phyloP scores from a whole-genome alignment of 2,888 invertebrate genomes.

The Acanthococcus lagerstroemiae region DNA sequence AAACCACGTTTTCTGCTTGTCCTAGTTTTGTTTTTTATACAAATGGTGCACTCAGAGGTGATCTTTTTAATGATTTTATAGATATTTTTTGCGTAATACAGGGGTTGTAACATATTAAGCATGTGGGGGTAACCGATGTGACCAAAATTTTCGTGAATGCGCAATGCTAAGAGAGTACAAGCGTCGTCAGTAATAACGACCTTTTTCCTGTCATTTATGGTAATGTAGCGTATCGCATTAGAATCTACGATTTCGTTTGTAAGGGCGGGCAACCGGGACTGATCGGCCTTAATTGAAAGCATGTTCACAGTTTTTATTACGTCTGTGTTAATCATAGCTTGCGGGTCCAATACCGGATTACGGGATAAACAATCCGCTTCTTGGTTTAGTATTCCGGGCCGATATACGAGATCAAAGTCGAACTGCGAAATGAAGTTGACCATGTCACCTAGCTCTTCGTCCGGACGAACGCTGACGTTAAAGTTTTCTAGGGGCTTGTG shows the following conservation, averaged over 20 bases:
- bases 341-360: slow-evolving; percentile 35
- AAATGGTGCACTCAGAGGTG: slow-evolving; percentile 32
- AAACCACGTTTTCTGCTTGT: slow-evolving; percentile 34
- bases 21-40: slow-evolving; percentile 31
- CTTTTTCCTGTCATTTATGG: neutral
- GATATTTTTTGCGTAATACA: slow-evolving; percentile 25
- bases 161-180: no score
- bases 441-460: slow-evolving; percentile 35
- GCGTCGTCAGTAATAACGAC: no score
- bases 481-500: slow-evolving; percentile 35
- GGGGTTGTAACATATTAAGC: neutral
- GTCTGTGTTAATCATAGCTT: slow-evolving; percentile 35
- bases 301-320: slow-evolving; percentile 17
- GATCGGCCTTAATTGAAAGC: neutral
- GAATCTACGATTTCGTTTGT: neutral
- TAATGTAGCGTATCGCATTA: neutral
- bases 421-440: slow-evolving; percentile 35
- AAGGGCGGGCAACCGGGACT: neutral
- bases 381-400: slow-evolving; percentile 34
- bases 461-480: slow-evolving; percentile 35
- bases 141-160: neutral
- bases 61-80: slow-evolving; percentile 34
- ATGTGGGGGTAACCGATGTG: slow-evolving; percentile 7
- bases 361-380: slow-evolving; percentile 35
- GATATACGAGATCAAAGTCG: slow-evolving; percentile 34